phyloP scores from a whole-genome alignment of 2,113 vertebrate species.

The Channa maculata region DNA sequence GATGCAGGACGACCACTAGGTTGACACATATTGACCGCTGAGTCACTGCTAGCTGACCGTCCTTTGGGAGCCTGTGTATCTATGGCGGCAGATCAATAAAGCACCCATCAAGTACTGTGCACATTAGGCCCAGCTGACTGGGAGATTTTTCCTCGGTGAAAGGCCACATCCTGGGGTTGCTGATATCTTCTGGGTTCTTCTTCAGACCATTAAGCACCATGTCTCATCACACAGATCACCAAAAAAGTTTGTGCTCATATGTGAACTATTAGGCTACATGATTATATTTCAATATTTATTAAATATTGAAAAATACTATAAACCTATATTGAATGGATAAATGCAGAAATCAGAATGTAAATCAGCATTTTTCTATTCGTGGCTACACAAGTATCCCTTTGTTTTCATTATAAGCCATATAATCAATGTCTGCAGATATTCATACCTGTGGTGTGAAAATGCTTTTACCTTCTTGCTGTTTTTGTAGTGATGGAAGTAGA shows the following conservation, averaged over 20 bases:
- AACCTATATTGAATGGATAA: no score
- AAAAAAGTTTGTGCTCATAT: constrained; percentile 13
- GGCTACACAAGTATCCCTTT: background rate
- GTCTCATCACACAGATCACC: constrained; percentile 21
- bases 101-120: constrained; percentile 39
- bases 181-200: constrained; percentile 21
- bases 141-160: constrained; percentile 42
- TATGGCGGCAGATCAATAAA: constrained; percentile 63
- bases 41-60: constrained; percentile 56
- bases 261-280: background rate
- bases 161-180: background rate
- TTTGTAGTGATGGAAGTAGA: background rate
- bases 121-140: constrained; percentile 54
- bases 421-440: constrained; percentile 17
- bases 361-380: no score
- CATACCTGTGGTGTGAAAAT: constrained; percentile 4
- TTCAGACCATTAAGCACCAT: constrained; percentile 23
- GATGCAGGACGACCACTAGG: constrained; percentile 48
- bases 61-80: constrained; percentile 53
- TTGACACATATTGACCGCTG: constrained; percentile 59
- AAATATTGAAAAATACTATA: no score
- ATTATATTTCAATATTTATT: no score
- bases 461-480: background rate
- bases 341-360: no score
- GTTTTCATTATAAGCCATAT: constrained; percentile 3